Conservation (phyloP, 2,797 vertebrate genomes). For the Selene dorsalis region DNA sequence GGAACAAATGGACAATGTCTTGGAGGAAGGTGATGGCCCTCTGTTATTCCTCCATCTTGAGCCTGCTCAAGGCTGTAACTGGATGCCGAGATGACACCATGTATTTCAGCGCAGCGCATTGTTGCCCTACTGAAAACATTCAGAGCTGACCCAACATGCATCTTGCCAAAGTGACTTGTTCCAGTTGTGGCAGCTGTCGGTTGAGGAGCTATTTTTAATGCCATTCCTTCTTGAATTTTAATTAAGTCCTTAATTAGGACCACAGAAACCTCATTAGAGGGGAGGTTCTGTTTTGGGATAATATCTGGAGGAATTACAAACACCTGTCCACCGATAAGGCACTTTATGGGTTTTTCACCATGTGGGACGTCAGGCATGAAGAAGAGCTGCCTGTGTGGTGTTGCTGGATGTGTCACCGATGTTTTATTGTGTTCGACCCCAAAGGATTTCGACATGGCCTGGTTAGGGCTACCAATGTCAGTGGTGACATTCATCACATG, state of each 20-base stretch:
- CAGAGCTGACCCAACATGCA: slow-evolving; percentile 3
- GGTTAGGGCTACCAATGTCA: slow-evolving; percentile 16
- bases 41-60: not conserved
- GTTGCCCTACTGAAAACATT: slow-evolving; percentile 3
- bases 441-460: slow-evolving; percentile 34
- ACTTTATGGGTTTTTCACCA: slow-evolving; percentile 33
- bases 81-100: slow-evolving; percentile 19
- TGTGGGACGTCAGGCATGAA: slow-evolving; percentile 47
- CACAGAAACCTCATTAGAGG: no score
- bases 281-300: no score
- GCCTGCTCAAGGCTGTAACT: not conserved
- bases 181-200: not conserved
- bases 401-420: slow-evolving; percentile 33
- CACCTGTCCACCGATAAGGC: not conserved
- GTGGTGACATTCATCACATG: not conserved
- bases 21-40: slow-evolving; percentile 17
- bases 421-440: slow-evolving; percentile 36
- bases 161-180: slow-evolving; percentile 19
- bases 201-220: slow-evolving; percentile 45
- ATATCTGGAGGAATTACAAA: no score
- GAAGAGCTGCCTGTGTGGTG: slow-evolving; percentile 35
- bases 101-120: slow-evolving; percentile 21
- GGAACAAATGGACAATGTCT: not conserved
- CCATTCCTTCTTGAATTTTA: slow-evolving; percentile 29
- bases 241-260: slow-evolving; percentile 32